These are phyloP conservation scores for Carabus problematicus DNA, from an alignment of 2,888 invertebrate genomes.

Conservation along the genomic window DNA sequence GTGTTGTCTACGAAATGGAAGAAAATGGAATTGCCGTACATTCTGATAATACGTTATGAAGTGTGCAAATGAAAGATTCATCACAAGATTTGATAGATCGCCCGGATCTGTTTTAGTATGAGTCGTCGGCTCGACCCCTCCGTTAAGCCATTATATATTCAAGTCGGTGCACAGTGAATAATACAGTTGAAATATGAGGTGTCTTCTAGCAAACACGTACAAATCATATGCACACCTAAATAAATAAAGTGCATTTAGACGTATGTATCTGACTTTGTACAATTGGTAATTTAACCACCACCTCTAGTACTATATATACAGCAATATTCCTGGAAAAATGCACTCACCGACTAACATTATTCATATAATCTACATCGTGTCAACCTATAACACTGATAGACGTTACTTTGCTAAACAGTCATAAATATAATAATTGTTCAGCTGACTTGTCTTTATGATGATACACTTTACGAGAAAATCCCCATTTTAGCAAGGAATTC, in stretches of 20 bases:
- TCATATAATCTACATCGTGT: not conserved
- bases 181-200: constrained; percentile 22
- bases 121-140: not conserved
- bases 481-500: too few relatives aligned
- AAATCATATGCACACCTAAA: constrained; percentile 24
- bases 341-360: not conserved
- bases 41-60: too few relatives aligned
- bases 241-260: constrained; percentile 4
- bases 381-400: not conserved
- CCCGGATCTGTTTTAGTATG: constrained; percentile 4
- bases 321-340: not conserved
- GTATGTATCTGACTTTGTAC: not conserved
- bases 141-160: constrained; percentile 13
- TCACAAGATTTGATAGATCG: not conserved
- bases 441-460: too few relatives aligned
- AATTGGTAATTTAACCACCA: not conserved
- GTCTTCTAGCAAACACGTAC: constrained; percentile 11
- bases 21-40: too few relatives aligned
- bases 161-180: constrained; percentile 9
- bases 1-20: too few relatives aligned
- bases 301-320: not conserved
- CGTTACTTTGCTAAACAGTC: not conserved
- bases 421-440: not conserved
- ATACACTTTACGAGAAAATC: too few relatives aligned
- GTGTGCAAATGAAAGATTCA: not conserved